Conservation (phyloP, 2,113 vertebrate genomes). For the Tonatia bakeri region DNA sequence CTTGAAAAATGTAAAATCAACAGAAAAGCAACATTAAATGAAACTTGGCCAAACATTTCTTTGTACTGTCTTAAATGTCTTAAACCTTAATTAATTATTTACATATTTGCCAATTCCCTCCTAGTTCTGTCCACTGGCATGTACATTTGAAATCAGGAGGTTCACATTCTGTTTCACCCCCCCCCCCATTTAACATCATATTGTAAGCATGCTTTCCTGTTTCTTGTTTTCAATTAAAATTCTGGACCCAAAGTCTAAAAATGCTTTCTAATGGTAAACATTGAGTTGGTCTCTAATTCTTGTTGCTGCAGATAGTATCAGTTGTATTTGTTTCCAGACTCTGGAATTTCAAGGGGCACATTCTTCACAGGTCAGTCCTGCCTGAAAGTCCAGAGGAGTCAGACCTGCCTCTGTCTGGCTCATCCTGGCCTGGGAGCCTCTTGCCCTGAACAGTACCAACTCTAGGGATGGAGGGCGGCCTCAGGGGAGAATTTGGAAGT, state of each 20-base stretch:
- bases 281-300: background rate
- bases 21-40: background rate
- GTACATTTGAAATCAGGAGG: background rate
- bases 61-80: background rate
- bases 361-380: background rate
- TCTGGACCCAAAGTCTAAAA: background rate
- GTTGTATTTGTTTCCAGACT: background rate
- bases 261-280: background rate
- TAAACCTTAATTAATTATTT: background rate
- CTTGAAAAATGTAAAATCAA: background rate
- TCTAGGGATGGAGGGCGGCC: fast-evolving
- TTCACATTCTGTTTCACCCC: background rate
- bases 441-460: background rate
- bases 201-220: background rate
- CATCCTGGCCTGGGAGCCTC: fast-evolving
- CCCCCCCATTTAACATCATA: fast-evolving
- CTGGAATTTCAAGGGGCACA: background rate
- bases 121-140: background rate
- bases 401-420: background rate
- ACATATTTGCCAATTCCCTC: background rate
- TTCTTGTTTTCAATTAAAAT: background rate
- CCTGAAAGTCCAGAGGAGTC: background rate
- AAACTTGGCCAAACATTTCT: background rate
- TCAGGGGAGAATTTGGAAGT: background rate
- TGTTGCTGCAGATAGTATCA: background rate